Evolutionary conservation across 2,113 vertebrate genomes (phyloP).

Genomic region (Neopipo cinnamomea): DNA sequence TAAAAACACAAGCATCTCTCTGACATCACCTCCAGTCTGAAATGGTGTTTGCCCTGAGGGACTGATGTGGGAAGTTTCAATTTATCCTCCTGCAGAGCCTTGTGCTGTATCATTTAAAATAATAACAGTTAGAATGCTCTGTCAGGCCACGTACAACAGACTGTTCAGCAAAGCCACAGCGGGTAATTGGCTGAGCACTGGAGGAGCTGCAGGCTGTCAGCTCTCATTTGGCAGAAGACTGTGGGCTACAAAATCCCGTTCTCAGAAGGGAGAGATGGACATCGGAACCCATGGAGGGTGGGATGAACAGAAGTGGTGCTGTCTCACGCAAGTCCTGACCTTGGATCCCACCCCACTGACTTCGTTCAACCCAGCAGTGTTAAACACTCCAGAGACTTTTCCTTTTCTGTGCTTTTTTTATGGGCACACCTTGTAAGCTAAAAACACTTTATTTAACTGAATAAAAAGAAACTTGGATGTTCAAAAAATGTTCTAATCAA

Average conservation of each 20-base stretch:
- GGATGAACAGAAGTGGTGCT: fast-evolving
- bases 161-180: neutral
- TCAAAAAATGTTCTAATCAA: neutral
- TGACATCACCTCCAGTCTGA: constrained; percentile 10
- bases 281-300: neutral
- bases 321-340: neutral
- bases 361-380: neutral
- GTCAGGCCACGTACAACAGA: neutral
- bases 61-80: neutral
- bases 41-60: neutral
- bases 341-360: neutral
- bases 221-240: neutral
- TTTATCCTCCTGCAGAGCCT: constrained; percentile 8
- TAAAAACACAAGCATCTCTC: neutral
- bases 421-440: neutral
- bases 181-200: neutral
- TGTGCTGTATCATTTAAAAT: neutral
- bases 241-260: neutral
- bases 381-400: neutral
- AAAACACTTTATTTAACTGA: neutral
- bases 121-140: neutral
- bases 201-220: neutral
- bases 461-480: neutral
- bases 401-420: neutral
- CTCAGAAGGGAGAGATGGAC: neutral